Conservation (phyloP, 2,888 invertebrate species). For the Drosophila quasianomalipes region DNA sequence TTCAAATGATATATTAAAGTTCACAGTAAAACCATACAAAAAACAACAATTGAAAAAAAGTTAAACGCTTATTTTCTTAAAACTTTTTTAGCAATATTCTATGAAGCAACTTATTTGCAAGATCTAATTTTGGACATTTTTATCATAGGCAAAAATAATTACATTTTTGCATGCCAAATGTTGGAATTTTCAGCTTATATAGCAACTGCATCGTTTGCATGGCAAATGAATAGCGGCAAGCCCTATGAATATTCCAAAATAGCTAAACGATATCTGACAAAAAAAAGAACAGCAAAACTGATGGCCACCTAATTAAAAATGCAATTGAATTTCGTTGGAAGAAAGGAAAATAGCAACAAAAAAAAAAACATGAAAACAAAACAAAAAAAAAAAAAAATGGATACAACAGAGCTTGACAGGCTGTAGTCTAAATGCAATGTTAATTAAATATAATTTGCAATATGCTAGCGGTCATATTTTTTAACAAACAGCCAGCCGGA, state of each 20-base stretch:
- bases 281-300: constrained; percentile 35
- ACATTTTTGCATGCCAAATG: constrained; percentile 44
- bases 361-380: constrained; percentile 10
- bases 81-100: background rate
- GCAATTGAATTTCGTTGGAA: constrained; percentile 74
- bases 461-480: constrained; percentile 81
- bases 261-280: constrained; percentile 57
- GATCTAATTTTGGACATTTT: constrained; percentile 2
- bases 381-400: constrained; percentile 16
- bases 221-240: constrained; percentile 17
- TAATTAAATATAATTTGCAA: constrained; percentile 83
- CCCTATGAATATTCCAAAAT: constrained; percentile 72
- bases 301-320: constrained; percentile 74
- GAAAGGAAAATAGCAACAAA: constrained; percentile 24
- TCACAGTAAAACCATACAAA: background rate
- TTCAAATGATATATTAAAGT: background rate
- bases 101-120: background rate
- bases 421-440: constrained; percentile 76
- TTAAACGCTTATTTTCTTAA: background rate
- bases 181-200: background rate
- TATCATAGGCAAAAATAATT: background rate
- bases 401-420: constrained; percentile 53
- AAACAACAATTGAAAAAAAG: background rate
- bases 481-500: constrained; percentile 57
- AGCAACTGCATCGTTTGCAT: constrained; percentile 31